Percentiles rank a stretch among this genome's conserved stretches.
Conservation (phyloP, 2,888 invertebrate genomes). For the Drosophila algonquin region DNA sequence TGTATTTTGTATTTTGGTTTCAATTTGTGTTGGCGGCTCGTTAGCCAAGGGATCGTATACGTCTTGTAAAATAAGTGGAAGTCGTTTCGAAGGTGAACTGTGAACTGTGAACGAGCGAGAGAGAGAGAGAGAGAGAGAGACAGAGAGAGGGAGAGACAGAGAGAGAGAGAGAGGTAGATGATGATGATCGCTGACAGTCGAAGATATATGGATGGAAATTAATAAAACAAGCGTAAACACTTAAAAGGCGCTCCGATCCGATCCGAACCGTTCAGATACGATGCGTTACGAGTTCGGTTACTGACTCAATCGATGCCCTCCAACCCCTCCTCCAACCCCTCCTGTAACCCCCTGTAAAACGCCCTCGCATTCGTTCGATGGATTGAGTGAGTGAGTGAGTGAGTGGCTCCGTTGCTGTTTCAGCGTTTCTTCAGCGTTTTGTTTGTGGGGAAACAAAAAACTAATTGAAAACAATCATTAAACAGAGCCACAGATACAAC, state of each 20-base stretch:
- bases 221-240: conserved; percentile 81
- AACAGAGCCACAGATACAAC: conserved; percentile 33
- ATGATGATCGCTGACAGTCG: conserved; percentile 61
- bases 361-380: conserved; percentile 22
- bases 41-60: conserved; percentile 44
- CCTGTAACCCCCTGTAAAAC: conserved; percentile 1
- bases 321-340: background rate
- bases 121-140: no score
- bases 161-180: conserved; percentile 3
- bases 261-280: no score
- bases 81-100: conserved; percentile 6
- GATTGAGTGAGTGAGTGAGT: conserved; percentile 38
- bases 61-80: conserved; percentile 10
- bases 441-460: conserved; percentile 38
- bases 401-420: conserved; percentile 5
- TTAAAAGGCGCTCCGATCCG: conserved; percentile 67
- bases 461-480: conserved; percentile 76
- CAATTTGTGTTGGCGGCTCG: conserved; percentile 53
- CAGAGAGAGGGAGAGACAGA: no score
- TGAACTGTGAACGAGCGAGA: background rate
- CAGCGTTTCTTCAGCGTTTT: conserved; percentile 8
- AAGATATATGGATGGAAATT: conserved; percentile 80
- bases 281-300: conserved; percentile 5
- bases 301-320: conserved; percentile 69
- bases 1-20: conserved; percentile 3